A percentile compares a stretch with the other conserved stretches of the same genome.
Evolutionary conservation across 2,888 invertebrate genomes (phyloP).

Genomic region (Agelastica alni): DNA sequence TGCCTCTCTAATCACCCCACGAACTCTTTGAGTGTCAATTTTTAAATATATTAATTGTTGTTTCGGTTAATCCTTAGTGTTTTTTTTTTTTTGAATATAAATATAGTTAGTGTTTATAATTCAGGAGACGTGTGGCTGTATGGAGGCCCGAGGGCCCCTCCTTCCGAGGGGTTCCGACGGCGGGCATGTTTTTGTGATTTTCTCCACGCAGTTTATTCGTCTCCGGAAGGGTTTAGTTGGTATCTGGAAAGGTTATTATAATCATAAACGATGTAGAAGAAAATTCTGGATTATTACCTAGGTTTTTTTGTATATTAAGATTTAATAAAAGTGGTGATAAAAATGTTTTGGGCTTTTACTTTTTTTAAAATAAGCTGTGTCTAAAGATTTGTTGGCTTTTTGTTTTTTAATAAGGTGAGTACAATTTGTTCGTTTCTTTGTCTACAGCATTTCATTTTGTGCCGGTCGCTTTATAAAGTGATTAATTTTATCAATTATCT

Average conservation of each 20-base stretch:
- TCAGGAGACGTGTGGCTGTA: conserved; percentile 45
- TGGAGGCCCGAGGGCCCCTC: conserved; percentile 40
- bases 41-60: conserved; percentile 44
- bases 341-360: conserved; percentile 42
- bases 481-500: too few relatives aligned
- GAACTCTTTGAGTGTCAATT: conserved; percentile 53
- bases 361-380: conserved; percentile 23
- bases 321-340: conserved; percentile 50
- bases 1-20: conserved; percentile 29
- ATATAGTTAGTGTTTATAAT: conserved; percentile 42
- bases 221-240: conserved; percentile 76
- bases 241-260: conserved; percentile 81
- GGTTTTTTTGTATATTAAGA: conserved; percentile 44
- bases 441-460: too few relatives aligned
- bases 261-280: conserved; percentile 76
- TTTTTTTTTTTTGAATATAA: conserved; percentile 38
- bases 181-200: conserved; percentile 32
- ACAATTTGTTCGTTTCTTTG: too few relatives aligned
- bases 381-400: conserved; percentile 30
- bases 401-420: conserved; percentile 11
- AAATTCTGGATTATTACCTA: conserved; percentile 38
- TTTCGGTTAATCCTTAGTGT: conserved; percentile 42
- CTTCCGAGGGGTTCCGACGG: conserved; percentile 30
- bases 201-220: conserved; percentile 64
- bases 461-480: too few relatives aligned